Conservation (phyloP, 2,797 vertebrate species). For the Clangula hyemalis region DNA sequence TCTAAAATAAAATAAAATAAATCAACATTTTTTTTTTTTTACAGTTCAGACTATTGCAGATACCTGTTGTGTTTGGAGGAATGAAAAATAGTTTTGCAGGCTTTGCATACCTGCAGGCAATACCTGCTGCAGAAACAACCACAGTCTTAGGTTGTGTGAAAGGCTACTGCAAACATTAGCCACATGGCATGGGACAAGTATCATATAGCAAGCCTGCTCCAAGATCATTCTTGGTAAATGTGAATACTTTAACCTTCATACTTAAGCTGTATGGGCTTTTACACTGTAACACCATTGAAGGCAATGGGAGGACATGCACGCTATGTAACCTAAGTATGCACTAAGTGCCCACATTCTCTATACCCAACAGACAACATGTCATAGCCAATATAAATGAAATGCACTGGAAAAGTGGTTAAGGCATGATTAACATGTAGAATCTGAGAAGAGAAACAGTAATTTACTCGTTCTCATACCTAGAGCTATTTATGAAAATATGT, state of each 20-base stretch:
- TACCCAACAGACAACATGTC: rapidly evolving
- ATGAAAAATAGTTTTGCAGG: background rate
- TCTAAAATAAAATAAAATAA: background rate
- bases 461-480: background rate
- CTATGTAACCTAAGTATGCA: background rate
- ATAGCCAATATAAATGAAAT: background rate
- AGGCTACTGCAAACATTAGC: background rate
- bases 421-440: background rate
- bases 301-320: background rate
- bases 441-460: background rate
- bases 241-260: background rate
- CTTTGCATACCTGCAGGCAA: background rate
- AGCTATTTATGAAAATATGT: background rate
- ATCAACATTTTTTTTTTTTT: background rate
- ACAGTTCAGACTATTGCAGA: background rate
- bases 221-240: background rate
- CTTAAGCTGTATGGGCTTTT: background rate
- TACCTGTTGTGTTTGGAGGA: background rate
- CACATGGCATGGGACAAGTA: too few species aligned
- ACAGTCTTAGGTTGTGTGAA: background rate
- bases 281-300: background rate
- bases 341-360: background rate
- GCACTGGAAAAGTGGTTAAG: background rate
- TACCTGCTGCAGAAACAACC: background rate
- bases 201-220: background rate